Percentiles rank a stretch among this genome's conserved stretches.
Conservation (phyloP, 2,113 vertebrate species). For the Silurus asotus region DNA sequence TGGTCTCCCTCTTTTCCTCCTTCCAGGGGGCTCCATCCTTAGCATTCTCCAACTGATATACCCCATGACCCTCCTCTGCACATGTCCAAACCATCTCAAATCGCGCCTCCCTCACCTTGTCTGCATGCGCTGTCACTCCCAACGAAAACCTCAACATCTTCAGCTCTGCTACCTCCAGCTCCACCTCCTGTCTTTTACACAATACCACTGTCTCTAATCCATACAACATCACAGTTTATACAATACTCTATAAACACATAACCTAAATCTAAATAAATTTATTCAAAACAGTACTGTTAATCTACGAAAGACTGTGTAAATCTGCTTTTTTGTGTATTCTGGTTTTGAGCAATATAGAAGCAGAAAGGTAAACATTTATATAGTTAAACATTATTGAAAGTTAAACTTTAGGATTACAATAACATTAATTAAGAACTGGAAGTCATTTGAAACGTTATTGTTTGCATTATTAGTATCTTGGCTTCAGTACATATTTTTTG, state of each 20-base stretch:
- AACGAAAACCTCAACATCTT: no score
- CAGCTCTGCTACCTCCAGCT: background rate
- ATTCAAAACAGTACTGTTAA: background rate
- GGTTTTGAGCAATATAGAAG: background rate
- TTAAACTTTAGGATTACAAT: background rate
- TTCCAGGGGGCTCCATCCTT: no score
- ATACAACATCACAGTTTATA: no score
- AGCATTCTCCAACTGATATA: no score
- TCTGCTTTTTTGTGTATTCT: background rate
- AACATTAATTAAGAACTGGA: background rate
- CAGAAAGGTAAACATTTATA: background rate
- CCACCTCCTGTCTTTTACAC: no score
- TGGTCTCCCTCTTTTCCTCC: no score
- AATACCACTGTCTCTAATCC: no score
- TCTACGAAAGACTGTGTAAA: no score
- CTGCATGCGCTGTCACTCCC: no score
- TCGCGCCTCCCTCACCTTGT: no score
- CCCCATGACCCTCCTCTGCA: no score
- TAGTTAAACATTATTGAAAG: background rate
- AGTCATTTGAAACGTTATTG: background rate
- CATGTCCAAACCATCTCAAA: no score
- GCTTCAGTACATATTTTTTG: background rate
- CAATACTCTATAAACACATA: background rate
- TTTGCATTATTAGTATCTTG: background rate
- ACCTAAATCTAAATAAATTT: background rate